These are phyloP conservation scores for Lasiommata megera DNA, from an alignment of 2,888 invertebrate species.

Conservation along the genomic window DNA sequence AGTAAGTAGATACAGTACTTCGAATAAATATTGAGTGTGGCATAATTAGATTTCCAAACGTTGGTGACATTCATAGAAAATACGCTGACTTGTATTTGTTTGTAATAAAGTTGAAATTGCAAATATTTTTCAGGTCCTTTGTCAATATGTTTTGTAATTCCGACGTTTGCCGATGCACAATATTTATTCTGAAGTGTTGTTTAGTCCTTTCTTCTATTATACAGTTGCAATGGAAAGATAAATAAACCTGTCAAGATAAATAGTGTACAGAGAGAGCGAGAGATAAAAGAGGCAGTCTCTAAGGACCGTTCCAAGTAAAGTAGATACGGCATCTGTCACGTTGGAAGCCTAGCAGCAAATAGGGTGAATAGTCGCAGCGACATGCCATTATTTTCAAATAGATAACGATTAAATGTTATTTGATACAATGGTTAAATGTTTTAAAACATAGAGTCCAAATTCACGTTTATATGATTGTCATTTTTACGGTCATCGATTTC, in stretches of 20 bases:
- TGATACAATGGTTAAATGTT: background rate
- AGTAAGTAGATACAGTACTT: too few species aligned
- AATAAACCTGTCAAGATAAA: constrained; percentile 1
- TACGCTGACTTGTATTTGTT: too few species aligned
- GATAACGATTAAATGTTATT: background rate
- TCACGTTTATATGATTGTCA: too few species aligned
- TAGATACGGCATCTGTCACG: background rate
- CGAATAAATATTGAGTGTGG: too few species aligned
- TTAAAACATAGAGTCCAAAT: too few species aligned
- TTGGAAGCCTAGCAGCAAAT: background rate
- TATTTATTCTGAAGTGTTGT: too few species aligned
- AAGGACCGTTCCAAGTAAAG: background rate
- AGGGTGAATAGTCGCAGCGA: background rate
- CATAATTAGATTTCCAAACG: too few species aligned
- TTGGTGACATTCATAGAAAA: too few species aligned
- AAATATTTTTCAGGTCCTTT: too few species aligned
- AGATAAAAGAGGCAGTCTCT: background rate
- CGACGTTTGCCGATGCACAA: too few species aligned
- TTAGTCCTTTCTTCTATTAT: background rate
- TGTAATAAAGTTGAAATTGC: too few species aligned
- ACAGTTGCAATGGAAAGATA: background rate
- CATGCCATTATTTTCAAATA: background rate
- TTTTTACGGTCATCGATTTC: background rate
- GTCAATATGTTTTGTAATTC: too few species aligned
- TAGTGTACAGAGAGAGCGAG: background rate